Evolutionary conservation across 2,797 vertebrate genomes (phyloP), one percentile per base, ranked within the genome.

Genomic region (Falco naumanni): DNA sequence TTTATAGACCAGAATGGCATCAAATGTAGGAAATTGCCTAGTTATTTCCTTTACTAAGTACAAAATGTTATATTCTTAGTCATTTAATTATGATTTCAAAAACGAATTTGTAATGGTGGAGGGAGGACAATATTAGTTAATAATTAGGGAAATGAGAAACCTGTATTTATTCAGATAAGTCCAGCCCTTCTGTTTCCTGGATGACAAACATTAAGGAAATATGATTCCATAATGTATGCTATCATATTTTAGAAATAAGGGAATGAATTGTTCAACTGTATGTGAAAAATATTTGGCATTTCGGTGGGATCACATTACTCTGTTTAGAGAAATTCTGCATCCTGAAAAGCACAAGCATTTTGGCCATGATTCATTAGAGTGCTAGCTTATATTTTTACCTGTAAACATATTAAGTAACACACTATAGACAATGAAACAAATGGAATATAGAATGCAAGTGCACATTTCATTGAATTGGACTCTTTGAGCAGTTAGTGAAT

Each of bases 51-150:
- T 96, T 96, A 93, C 71, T 85, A 94, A 94, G 72, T 82, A 91
- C 19, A 94, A 96, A 95, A 60, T 7, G 16, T 78, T 95, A 34
- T 91, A 95, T 94, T 97, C 97, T 96, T 97, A 97, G 69, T 96
- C 28, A 96, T 89, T 97, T 97, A 96, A 97, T 97, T 97, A 96
- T 89, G 29, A 97, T 93, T 95, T 97, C 61, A 97, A 60, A 97
- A 97, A 95, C 92, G 5, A 96, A 93, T 94, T 97, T 96, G 82
- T 96, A 93, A 92, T 95, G 83, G 74, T 87, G 45, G 79, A 95
- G 37, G 63, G 63, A 96, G 37, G 84, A 97, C 48, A 96, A 92
- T 93, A 95, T 95, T 96, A 92, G 28, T 76, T 94, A 97, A 95
- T 84, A 97, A 97, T 96, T 87, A 96, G 89, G 94, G 94, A 97